These are phyloP conservation scores for Otocyon megalotis DNA, from an alignment of 2,113 vertebrate genomes.

Conservation along the genomic window DNA sequence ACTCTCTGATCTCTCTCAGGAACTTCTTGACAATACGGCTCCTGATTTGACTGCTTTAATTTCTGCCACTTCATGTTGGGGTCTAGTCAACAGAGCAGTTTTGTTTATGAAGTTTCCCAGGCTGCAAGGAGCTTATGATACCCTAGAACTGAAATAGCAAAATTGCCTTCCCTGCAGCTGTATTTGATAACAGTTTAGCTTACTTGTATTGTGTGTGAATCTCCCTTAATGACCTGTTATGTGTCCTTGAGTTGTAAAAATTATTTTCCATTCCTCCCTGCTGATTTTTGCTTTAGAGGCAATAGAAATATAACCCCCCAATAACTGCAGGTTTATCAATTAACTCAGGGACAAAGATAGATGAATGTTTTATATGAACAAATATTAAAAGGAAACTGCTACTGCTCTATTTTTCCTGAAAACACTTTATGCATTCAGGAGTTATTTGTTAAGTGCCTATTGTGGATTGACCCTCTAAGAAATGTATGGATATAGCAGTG, in stretches of 20 bases:
- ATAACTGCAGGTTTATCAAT: not conserved
- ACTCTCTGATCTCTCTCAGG: slow-evolving; percentile 36
- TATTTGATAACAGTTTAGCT: not conserved
- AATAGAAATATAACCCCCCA: not conserved
- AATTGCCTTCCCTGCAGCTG: not conserved
- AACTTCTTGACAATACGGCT: not conserved
- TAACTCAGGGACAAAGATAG: not conserved
- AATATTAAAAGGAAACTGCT: not conserved
- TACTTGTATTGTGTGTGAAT: not conserved
- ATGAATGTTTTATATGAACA: not conserved
- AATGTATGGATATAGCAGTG: not conserved
- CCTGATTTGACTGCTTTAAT: slow-evolving; percentile 30
- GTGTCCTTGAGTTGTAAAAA: slow-evolving; percentile 26
- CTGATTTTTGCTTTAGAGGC: not conserved
- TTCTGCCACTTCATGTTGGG: not conserved
- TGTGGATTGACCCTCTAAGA: not conserved
- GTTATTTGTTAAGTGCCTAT: not conserved
- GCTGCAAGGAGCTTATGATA: not conserved
- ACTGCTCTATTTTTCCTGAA: not conserved
- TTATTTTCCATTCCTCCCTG: not conserved
- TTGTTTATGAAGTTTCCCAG: not conserved
- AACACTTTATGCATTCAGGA: not conserved
- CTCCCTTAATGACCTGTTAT: not conserved
- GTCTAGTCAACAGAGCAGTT: not conserved
- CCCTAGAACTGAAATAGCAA: not conserved